A percentile compares a stretch with the other conserved stretches of the same genome.
Conservation (phyloP, 2,113 vertebrate species). For the Sylvia atricapilla region DNA sequence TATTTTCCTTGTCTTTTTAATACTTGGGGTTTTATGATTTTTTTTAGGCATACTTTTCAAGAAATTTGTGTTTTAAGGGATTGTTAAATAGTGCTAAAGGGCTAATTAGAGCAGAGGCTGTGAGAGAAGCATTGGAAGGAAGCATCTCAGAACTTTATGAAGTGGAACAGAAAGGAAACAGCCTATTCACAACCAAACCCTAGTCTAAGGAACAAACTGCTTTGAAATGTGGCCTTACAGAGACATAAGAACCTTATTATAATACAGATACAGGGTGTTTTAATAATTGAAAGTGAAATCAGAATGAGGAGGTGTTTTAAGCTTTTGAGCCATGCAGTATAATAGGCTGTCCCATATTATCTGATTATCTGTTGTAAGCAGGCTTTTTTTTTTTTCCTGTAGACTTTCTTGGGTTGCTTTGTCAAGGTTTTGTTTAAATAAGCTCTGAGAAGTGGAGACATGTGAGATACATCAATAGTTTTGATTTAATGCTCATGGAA, state of each 20-base stretch:
- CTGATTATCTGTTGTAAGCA: not conserved
- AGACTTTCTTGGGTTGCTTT: not conserved
- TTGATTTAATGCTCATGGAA: not conserved
- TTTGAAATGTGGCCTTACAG: not conserved
- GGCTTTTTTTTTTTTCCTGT: not conserved
- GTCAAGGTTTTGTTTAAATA: not conserved
- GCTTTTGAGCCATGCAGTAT: not conserved
- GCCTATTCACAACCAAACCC: not conserved
- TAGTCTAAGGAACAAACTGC: not conserved
- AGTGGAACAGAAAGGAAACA: not conserved
- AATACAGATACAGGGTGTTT: not conserved
- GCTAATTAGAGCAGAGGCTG: not conserved
- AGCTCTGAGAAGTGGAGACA: not conserved
- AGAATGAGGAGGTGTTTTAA: not conserved
- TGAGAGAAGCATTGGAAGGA: not conserved
- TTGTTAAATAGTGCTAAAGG: not conserved
- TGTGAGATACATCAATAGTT: not conserved
- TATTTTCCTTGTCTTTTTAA: not conserved
- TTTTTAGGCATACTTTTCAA: not conserved
- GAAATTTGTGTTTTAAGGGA: not conserved
- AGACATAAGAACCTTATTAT: not conserved
- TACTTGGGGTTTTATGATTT: not conserved
- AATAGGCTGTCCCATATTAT: not conserved
- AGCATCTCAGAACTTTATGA: not conserved
- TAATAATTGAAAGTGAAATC: not conserved